These are phyloP conservation scores for Philaethria dido DNA, from an alignment of 2,888 invertebrate genomes.

Conservation along the genomic window DNA sequence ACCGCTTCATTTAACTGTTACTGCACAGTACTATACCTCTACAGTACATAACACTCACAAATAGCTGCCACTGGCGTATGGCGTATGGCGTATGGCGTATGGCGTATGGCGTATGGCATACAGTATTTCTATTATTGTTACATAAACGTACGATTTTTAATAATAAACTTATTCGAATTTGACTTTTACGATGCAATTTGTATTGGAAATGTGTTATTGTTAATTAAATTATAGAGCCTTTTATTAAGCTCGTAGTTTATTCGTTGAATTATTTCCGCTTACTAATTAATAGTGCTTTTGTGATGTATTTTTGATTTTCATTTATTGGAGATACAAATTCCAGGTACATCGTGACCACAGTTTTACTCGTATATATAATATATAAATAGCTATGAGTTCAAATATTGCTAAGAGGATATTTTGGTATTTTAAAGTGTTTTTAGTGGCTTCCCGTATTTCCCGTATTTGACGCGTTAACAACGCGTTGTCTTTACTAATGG, in stretches of 20 bases:
- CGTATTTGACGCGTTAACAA: no score
- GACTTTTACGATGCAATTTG: slow-evolving; percentile 25
- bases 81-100: slow-evolving; percentile 18
- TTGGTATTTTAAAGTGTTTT: no score
- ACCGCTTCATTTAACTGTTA: slow-evolving; percentile 46
- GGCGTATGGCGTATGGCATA: slow-evolving; percentile 17
- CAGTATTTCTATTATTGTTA: slow-evolving; percentile 38
- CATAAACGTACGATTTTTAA: slow-evolving; percentile 39
- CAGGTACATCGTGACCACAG: no score
- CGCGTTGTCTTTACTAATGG: no score
- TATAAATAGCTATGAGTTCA: no score
- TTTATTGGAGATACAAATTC: no score
- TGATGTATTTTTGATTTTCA: slow-evolving; percentile 7
- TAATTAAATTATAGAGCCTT: slow-evolving; percentile 25
- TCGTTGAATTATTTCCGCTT: slow-evolving; percentile 6
- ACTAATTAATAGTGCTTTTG: slow-evolving; percentile 19
- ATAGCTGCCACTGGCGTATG: slow-evolving; percentile 29
- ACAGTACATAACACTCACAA: slow-evolving; percentile 23
- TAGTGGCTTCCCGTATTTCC: no score
- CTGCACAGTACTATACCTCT: slow-evolving; percentile 38
- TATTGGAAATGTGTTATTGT: slow-evolving; percentile 28
- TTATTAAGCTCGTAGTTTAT: slow-evolving; percentile 12
- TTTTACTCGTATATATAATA: no score
- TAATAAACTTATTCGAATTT: slow-evolving; percentile 24
- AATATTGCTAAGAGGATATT: no score